These are phyloP conservation scores for Spialia ferax DNA, from an alignment of 2,888 invertebrate genomes.

Conservation along the genomic window DNA sequence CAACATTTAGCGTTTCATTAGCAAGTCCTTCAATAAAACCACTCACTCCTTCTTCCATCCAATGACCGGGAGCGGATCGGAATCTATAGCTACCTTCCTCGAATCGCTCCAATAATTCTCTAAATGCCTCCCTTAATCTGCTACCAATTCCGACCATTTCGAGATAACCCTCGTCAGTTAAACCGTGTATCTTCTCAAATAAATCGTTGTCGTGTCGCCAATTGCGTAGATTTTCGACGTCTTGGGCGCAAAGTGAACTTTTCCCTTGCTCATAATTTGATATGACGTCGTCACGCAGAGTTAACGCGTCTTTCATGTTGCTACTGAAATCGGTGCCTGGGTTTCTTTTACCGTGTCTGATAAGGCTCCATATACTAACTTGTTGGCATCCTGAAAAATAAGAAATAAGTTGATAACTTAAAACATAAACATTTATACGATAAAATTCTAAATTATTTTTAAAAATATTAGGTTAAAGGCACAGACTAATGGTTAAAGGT, in stretches of 20 bases:
- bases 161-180: conserved; percentile 80
- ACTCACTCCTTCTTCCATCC: conserved; percentile 81
- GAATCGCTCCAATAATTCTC: conserved; percentile 80
- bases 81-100: conserved; percentile 82
- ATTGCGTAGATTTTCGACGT: conserved; percentile 68
- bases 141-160: conserved; percentile 88
- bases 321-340: conserved; percentile 55
- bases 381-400: conserved; percentile 67
- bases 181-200: conserved; percentile 59
- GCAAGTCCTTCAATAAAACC: conserved; percentile 84
- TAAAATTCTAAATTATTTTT: too few relatives aligned
- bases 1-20: conserved; percentile 39
- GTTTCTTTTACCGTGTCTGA: conserved; percentile 68
- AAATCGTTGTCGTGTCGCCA: conserved; percentile 61
- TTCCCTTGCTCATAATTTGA: conserved; percentile 65
- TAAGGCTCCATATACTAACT: conserved; percentile 70
- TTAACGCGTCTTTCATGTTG: conserved; percentile 63
- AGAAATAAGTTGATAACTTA: background rate
- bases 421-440: background rate
- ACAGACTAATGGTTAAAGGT: too few relatives aligned
- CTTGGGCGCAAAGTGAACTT: conserved; percentile 75
- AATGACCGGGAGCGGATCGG: conserved; percentile 83
- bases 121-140: conserved; percentile 69
- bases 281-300: conserved; percentile 61
- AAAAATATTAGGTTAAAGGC: too few relatives aligned